Conservation (phyloP, 2,797 vertebrate species). For the Enteromius fasciolatus region DNA sequence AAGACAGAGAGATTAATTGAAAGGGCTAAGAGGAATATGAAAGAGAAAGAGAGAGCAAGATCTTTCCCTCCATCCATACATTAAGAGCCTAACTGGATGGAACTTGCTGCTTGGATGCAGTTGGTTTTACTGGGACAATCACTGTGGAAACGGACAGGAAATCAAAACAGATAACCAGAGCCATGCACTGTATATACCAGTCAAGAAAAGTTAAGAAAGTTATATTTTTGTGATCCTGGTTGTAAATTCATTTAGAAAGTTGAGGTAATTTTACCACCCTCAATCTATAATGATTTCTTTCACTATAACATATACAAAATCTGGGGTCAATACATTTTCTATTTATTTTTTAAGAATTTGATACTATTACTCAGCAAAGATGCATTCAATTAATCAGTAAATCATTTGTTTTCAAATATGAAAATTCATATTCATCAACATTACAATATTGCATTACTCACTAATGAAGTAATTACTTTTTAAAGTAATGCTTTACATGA, state of each 20-base stretch:
- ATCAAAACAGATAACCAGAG: conserved; percentile 60
- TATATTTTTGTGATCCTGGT: background rate
- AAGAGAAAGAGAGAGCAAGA: conserved; percentile 25
- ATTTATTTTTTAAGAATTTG: background rate
- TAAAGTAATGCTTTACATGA: too few species aligned
- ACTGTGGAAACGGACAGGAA: conserved; percentile 69
- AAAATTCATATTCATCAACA: background rate
- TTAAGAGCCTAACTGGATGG: conserved; percentile 59
- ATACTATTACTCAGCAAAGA: background rate
- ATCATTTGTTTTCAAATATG: background rate
- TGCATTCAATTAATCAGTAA: background rate
- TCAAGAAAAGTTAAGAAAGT: background rate
- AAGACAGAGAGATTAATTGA: conserved; percentile 22
- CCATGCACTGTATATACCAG: background rate
- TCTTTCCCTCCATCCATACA: conserved; percentile 65
- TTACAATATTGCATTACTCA: too few species aligned
- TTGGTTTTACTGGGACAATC: conserved; percentile 65
- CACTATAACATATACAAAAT: background rate
- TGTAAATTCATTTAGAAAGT: background rate
- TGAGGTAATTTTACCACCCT: background rate
- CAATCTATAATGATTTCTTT: background rate
- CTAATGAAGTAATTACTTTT: too few species aligned
- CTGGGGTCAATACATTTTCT: background rate
- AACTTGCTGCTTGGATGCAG: conserved; percentile 59
- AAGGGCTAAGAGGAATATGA: conserved; percentile 18